A percentile compares a stretch with the other conserved stretches of the same genome.
Evolutionary conservation across 2,113 vertebrate species (phyloP).

Genomic region (Prunella himalayana): DNA sequence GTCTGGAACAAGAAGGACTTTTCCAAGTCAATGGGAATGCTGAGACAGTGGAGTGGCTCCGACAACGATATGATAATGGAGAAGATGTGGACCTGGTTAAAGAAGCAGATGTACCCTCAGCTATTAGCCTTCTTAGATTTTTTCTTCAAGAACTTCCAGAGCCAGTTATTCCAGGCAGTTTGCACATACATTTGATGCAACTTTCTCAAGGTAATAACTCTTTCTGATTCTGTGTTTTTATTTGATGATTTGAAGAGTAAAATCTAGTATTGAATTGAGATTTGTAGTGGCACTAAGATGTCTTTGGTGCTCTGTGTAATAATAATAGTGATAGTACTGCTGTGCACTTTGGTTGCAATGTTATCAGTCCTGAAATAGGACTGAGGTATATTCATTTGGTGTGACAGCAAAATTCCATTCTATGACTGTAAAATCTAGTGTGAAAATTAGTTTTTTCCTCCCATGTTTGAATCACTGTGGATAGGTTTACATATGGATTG

Average conservation of each 20-base stretch:
- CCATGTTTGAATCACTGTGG: not conserved
- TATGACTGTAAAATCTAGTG: not conserved
- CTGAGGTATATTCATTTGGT: not conserved
- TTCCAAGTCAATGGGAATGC: constrained; percentile 97
- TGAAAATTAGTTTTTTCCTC: not conserved
- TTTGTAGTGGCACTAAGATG: not conserved
- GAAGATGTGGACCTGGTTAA: constrained; percentile 96
- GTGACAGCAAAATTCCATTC: not conserved
- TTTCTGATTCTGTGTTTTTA: not conserved
- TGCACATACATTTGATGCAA: constrained; percentile 90
- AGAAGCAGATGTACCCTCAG: constrained; percentile 94
- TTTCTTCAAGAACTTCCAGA: constrained; percentile 98
- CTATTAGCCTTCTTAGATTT: constrained; percentile 94
- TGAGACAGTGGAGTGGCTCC: constrained; percentile 96
- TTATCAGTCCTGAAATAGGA: not conserved
- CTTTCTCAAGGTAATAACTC: constrained; percentile 86
- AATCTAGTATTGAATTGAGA: not conserved
- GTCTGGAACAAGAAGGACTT: constrained; percentile 93
- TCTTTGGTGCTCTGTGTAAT: not conserved
- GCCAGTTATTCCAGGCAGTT: constrained; percentile 87
- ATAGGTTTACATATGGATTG: not conserved
- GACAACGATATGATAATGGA: constrained; percentile 91
- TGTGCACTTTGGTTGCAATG: not conserved
- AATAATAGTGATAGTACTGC: not conserved
- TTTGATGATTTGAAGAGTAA: not conserved